phyloP scores from a whole-genome alignment of 2,113 vertebrate species.

The Sinocyclocheilus anshuiensis region DNA sequence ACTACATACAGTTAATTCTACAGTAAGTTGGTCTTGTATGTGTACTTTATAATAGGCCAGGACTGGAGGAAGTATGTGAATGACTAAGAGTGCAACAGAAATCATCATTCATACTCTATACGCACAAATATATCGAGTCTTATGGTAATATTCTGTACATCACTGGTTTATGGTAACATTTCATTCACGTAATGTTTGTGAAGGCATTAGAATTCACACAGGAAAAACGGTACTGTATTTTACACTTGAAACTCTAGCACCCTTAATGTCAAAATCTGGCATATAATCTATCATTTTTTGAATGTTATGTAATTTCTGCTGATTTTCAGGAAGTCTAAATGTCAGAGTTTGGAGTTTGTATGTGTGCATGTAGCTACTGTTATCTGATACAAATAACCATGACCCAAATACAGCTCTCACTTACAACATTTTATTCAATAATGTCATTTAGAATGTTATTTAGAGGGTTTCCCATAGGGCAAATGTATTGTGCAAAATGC shows the following conservation, averaged over 20 bases:
- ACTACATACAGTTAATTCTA: neutral
- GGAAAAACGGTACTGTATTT: constrained; percentile 34
- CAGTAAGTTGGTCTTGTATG: neutral
- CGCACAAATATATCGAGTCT: constrained; percentile 66
- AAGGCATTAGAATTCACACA: constrained; percentile 19
- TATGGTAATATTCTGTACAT: constrained; percentile 55
- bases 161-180: constrained; percentile 36
- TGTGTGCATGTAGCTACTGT: constrained; percentile 14
- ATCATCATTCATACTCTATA: neutral
- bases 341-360: constrained; percentile 9
- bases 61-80: neutral
- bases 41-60: constrained; percentile 10
- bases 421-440: neutral
- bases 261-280: constrained; percentile 5
- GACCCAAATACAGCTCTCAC: neutral
- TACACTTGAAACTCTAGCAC: constrained; percentile 10
- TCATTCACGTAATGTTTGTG: constrained; percentile 40
- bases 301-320: neutral
- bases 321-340: neutral
- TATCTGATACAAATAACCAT: neutral
- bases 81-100: neutral
- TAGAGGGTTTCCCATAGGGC: neutral
- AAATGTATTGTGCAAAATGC: neutral
- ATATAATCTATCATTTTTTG: neutral
- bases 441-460: neutral